These are phyloP conservation scores for Phalacrocorax pelagicus DNA, from an alignment of 2,113 vertebrate species.

Conservation along the genomic window DNA sequence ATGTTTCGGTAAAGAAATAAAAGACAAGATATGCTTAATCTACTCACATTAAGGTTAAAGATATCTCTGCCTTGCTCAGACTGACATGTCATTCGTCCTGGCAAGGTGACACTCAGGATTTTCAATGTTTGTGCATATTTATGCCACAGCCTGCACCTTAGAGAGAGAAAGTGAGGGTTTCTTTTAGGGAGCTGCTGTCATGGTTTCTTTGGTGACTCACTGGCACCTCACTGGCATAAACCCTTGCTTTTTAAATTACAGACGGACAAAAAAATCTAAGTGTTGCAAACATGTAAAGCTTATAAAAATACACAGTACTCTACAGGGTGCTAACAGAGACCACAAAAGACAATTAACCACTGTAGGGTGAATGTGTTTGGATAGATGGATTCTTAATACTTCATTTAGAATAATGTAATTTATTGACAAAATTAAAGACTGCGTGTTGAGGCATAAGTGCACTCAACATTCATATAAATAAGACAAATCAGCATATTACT, in stretches of 20 bases:
- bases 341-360: not conserved
- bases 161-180: not conserved
- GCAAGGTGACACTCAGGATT: not conserved
- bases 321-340: not conserved
- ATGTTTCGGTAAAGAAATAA: not conserved
- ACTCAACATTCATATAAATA: not conserved
- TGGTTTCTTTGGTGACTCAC: not conserved
- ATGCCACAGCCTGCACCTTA: not conserved
- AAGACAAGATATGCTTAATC: not conserved
- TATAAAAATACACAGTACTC: not conserved
- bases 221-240: not conserved
- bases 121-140: not conserved
- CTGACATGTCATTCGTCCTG: not conserved
- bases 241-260: not conserved
- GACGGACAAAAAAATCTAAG: not conserved
- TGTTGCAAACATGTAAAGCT: not conserved
- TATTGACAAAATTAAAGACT: not conserved
- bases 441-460: fast-evolving
- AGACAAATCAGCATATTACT: not conserved
- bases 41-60: not conserved
- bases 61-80: not conserved
- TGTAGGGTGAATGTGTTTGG: not conserved
- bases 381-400: not conserved
- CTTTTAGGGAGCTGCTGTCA: not conserved
- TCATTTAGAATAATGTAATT: not conserved